Evolutionary conservation across 2,797 vertebrate species (phyloP).

Genomic region (Arctocebus calabarensis): DNA sequence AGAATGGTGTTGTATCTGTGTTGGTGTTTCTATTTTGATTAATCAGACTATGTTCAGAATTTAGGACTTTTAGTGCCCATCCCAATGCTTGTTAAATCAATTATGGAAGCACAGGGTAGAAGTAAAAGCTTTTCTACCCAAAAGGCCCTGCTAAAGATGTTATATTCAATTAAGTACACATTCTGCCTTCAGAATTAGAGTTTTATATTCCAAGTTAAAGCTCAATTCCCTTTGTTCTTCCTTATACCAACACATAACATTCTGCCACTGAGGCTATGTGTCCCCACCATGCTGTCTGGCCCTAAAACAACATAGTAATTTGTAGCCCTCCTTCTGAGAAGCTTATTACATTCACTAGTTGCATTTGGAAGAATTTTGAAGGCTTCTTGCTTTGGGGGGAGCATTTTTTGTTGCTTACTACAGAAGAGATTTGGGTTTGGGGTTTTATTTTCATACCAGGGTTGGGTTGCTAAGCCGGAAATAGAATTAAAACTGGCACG

Average conservation of each 20-base stretch:
- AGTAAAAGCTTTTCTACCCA: conserved; percentile 57
- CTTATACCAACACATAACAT: background rate
- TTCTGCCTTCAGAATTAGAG: conserved; percentile 23
- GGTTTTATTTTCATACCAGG: conserved; percentile 82
- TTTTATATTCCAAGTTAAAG: conserved; percentile 60
- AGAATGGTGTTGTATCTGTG: conserved; percentile 46
- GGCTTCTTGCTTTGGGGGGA: background rate
- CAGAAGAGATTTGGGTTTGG: conserved; percentile 69
- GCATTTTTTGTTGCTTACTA: conserved; percentile 69
- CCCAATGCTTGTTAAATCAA: conserved; percentile 75
- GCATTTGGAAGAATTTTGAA: conserved; percentile 74
- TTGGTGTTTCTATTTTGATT: conserved; percentile 78
- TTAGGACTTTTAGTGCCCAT: conserved; percentile 52
- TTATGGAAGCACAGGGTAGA: conserved; percentile 66
- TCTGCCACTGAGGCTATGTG: background rate
- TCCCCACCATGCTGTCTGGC: background rate
- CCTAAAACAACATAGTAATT: background rate
- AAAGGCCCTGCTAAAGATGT: conserved; percentile 35
- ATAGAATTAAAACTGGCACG: conserved; percentile 82
- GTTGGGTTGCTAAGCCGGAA: conserved; percentile 75
- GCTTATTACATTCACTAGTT: conserved; percentile 42
- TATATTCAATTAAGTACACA: conserved; percentile 68
- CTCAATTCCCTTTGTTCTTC: conserved; percentile 45
- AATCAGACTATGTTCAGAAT: conserved; percentile 67
- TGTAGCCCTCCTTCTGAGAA: conserved; percentile 61